Evolutionary conservation across 2,888 invertebrate genomes (phyloP).

Genomic region (Drosophila ustulata): DNA sequence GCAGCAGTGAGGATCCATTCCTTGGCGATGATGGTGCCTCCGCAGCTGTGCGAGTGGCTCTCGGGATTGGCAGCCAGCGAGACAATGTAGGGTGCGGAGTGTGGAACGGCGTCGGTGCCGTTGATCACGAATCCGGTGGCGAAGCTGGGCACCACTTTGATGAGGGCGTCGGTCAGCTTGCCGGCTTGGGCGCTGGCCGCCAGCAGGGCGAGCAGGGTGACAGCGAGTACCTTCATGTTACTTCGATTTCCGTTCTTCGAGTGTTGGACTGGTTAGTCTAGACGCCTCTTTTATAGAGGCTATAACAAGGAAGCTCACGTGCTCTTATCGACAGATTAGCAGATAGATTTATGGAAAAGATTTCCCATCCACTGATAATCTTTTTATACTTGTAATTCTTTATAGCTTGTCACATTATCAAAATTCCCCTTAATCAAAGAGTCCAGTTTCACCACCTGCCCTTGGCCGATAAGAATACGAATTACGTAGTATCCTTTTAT

Average conservation of each 20-base stretch:
- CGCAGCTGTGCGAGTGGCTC: constrained; percentile 84
- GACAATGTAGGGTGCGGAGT: constrained; percentile 85
- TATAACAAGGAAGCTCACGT: constrained; percentile 6
- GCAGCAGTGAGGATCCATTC: constrained; percentile 85
- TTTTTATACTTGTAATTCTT: neutral
- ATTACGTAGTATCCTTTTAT: neutral
- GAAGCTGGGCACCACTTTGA: constrained; percentile 74
- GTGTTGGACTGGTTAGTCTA: constrained; percentile 2
- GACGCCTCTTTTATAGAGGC: constrained; percentile 37
- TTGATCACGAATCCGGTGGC: constrained; percentile 81
- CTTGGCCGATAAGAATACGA: constrained; percentile 6
- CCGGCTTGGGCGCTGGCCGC: constrained; percentile 73
- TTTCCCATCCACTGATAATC: constrained; percentile 16
- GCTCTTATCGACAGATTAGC: constrained; percentile 30
- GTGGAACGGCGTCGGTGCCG: constrained; percentile 82
- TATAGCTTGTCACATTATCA: constrained; percentile 6
- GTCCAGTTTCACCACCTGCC: constrained; percentile 7
- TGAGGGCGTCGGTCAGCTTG: constrained; percentile 50
- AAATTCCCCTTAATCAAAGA: constrained; percentile 20
- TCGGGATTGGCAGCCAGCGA: constrained; percentile 78
- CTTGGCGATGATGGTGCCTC: constrained; percentile 85
- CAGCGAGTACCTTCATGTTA: constrained; percentile 46
- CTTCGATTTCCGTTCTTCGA: neutral
- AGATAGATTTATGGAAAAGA: constrained; percentile 41
- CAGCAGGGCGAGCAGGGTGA: constrained; percentile 66